Evolutionary conservation across 2,888 invertebrate species (phyloP).

Genomic region (Agriopis leucophaearia): DNA sequence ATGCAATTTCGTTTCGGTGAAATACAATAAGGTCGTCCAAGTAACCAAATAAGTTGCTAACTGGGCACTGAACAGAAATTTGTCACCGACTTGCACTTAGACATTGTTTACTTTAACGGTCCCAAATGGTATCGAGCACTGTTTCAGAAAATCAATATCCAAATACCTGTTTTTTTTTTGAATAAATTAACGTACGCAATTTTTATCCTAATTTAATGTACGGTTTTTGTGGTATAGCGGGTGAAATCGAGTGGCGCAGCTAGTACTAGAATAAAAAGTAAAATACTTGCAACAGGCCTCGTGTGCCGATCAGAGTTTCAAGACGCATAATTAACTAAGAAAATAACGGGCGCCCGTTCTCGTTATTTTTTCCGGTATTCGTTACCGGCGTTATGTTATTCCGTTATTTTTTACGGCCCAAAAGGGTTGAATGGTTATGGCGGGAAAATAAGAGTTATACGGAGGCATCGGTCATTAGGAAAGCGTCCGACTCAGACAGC

Average conservation of each 20-base stretch:
- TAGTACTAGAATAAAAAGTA: background rate
- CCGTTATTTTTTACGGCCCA: conserved; percentile 42
- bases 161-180: too few species aligned
- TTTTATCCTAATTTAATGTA: too few species aligned
- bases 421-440: conserved; percentile 39
- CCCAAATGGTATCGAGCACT: too few species aligned
- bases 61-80: too few species aligned
- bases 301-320: conserved; percentile 14
- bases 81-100: too few species aligned
- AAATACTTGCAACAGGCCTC: background rate
- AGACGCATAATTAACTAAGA: conserved; percentile 41
- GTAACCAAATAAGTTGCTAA: too few species aligned
- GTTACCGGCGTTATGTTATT: conserved; percentile 37
- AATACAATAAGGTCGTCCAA: too few species aligned
- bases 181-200: too few species aligned
- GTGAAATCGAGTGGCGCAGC: background rate
- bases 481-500: conserved; percentile 5
- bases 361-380: conserved; percentile 35
- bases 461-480: conserved; percentile 19
- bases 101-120: too few species aligned
- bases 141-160: too few species aligned
- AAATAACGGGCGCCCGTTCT: conserved; percentile 34
- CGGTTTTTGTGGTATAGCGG: too few species aligned
- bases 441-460: conserved; percentile 25
- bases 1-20: too few species aligned